phyloP scores from a whole-genome alignment of 2,797 vertebrate species.

The Sebastes cheni region DNA sequence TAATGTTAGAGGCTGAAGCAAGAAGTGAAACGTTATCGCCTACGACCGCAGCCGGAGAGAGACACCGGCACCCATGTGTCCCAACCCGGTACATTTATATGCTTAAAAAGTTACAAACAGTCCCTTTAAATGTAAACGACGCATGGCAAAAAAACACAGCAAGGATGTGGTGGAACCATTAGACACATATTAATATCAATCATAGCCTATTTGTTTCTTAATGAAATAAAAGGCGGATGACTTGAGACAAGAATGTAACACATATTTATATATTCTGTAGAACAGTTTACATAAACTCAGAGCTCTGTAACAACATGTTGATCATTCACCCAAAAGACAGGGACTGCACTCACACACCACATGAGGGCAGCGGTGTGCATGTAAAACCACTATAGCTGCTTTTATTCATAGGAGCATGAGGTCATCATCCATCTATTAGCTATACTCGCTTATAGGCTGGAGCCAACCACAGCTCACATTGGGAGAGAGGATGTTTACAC shows the following conservation, averaged over 20 bases:
- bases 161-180: neutral
- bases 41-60: too few relatives aligned
- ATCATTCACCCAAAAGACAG: neutral
- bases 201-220: neutral
- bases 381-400: neutral
- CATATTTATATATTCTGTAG: neutral
- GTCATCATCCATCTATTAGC: neutral
- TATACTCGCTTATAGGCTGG: neutral
- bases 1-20: too few relatives aligned
- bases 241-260: neutral
- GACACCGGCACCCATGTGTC: too few relatives aligned
- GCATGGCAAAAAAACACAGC: neutral
- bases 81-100: too few relatives aligned
- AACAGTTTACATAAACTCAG: neutral
- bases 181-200: neutral
- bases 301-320: neutral
- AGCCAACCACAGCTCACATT: neutral
- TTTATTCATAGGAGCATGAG: neutral
- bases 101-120: too few relatives aligned
- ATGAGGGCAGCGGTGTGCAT: conserved; percentile 36
- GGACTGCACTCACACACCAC: conserved; percentile 28
- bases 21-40: too few relatives aligned
- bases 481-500: neutral
- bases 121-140: neutral
- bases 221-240: too few relatives aligned